phyloP scores from a whole-genome alignment of 2,113 vertebrate genomes.

The Gymnobelideus leadbeateri region DNA sequence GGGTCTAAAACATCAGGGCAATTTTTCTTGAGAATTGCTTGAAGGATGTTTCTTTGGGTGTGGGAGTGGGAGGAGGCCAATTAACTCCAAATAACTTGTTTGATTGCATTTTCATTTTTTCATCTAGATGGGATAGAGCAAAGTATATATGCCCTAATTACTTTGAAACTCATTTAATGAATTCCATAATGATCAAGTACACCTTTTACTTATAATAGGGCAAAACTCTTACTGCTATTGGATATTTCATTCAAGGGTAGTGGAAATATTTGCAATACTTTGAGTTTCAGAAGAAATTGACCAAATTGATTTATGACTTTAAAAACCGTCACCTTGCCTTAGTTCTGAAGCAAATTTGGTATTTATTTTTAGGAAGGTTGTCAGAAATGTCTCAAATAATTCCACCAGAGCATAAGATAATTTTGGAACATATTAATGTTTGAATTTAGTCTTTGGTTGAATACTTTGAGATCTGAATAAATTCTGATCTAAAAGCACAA shows the following conservation, averaged over 20 bases:
- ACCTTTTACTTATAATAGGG: neutral
- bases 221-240: neutral
- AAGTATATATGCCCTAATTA: neutral
- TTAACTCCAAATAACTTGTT: neutral
- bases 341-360: neutral
- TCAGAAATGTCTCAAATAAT: neutral
- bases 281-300: neutral
- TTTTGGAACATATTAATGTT: neutral
- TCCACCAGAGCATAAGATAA: neutral
- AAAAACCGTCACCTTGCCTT: neutral
- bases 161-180: neutral
- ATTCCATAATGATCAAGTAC: no score
- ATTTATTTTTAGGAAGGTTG: neutral
- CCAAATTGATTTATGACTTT: neutral
- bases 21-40: no score
- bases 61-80: neutral
- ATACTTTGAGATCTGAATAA: neutral
- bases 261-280: neutral
- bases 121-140: neutral
- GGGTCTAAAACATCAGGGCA: no score
- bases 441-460: neutral
- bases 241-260: neutral
- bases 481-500: neutral
- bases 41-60: neutral
- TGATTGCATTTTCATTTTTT: neutral